Evolutionary conservation across 2,888 invertebrate genomes (phyloP).

Genomic region (Laspeyria flexula): DNA sequence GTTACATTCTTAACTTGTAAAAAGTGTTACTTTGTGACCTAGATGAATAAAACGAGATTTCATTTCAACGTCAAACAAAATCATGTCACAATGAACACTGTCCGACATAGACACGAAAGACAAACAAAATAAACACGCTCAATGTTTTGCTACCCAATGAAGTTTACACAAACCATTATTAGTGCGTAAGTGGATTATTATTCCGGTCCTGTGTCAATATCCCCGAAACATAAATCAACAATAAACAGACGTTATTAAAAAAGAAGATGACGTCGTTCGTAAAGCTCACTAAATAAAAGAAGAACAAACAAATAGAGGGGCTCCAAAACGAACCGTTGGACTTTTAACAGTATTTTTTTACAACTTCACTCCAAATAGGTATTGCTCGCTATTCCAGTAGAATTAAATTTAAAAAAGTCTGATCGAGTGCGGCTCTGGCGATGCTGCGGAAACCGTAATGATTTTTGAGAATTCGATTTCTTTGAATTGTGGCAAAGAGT

Average conservation of each 20-base stretch:
- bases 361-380: conserved; percentile 37
- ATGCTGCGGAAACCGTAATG: conserved; percentile 27
- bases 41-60: no score
- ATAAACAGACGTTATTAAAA: conserved; percentile 38
- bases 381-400: conserved; percentile 22
- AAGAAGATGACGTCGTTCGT: conserved; percentile 20
- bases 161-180: conserved; percentile 24
- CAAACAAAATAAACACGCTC: neutral
- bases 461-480: conserved; percentile 35
- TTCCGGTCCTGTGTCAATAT: conserved; percentile 37
- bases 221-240: conserved; percentile 34
- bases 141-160: conserved; percentile 9
- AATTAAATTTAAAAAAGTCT: conserved; percentile 40
- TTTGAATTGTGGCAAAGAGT: conserved; percentile 14
- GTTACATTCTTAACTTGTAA: no score
- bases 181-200: conserved; percentile 35
- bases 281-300: conserved; percentile 26
- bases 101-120: neutral
- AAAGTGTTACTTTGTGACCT: no score
- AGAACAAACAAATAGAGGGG: conserved; percentile 30
- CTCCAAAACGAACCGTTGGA: conserved; percentile 26
- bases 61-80: neutral
- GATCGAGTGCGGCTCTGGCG: conserved; percentile 18
- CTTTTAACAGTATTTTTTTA: conserved; percentile 40
- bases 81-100: neutral